Percentiles rank a stretch among this genome's conserved stretches.
Evolutionary conservation across 2,113 vertebrate species (phyloP).

Genomic region (Poeciliopsis retropinna): DNA sequence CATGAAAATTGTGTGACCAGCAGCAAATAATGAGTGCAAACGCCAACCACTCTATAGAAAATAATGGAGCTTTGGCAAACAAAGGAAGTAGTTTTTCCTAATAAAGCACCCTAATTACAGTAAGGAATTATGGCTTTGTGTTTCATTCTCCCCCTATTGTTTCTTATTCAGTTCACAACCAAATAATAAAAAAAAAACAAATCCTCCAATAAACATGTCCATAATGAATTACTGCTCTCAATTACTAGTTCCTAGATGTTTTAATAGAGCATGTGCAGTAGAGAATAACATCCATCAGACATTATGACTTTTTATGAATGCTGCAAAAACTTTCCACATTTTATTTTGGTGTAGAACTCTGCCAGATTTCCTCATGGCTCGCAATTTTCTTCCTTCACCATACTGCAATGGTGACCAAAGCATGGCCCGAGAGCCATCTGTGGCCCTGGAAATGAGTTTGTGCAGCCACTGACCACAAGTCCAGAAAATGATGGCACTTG

Average conservation of each 20-base stretch:
- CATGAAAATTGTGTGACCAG: neutral
- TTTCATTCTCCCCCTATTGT: neutral
- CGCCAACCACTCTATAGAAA: neutral
- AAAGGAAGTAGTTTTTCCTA: neutral
- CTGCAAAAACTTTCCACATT: neutral
- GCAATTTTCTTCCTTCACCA: too few relatives aligned
- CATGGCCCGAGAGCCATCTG: too few relatives aligned
- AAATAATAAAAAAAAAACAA: neutral
- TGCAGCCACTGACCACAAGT: too few relatives aligned
- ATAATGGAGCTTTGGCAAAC: neutral
- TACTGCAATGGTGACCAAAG: too few relatives aligned
- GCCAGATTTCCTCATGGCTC: too few relatives aligned
- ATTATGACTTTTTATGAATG: neutral
- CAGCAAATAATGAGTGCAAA: neutral
- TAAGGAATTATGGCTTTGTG: neutral
- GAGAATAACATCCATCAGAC: neutral
- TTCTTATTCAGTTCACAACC: neutral
- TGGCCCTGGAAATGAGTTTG: too few relatives aligned
- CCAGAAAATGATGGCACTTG: too few relatives aligned
- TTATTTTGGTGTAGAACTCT: too few relatives aligned
- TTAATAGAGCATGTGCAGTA: neutral
- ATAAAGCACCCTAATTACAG: too few relatives aligned
- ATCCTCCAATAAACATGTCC: neutral
- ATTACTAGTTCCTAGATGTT: neutral
- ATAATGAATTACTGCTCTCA: neutral